Percentiles rank a stretch among this genome's conserved stretches.
These are phyloP conservation scores for Coracopsis vasa DNA, from an alignment of 2,113 vertebrate genomes.

Conservation along the genomic window DNA sequence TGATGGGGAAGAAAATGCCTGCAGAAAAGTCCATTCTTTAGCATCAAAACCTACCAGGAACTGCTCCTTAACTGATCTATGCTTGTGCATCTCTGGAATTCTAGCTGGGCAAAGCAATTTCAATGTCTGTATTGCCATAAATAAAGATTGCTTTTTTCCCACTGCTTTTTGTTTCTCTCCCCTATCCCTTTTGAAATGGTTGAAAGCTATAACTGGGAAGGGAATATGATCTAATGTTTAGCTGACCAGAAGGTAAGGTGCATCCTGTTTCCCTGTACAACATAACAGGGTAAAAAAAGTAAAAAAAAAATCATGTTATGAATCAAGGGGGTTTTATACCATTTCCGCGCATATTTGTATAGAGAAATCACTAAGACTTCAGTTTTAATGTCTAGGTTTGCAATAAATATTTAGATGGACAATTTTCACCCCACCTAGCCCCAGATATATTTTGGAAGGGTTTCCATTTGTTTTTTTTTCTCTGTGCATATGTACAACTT, in stretches of 20 bases:
- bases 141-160: conserved; percentile 11
- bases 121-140: conserved; percentile 25
- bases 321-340: not conserved
- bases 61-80: conserved; percentile 51
- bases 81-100: not conserved
- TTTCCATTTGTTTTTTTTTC: not conserved
- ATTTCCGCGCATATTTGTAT: not conserved
- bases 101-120: conserved; percentile 41
- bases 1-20: conserved; percentile 42
- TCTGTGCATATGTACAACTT: fast-evolving
- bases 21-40: conserved; percentile 46
- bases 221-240: conserved; percentile 1
- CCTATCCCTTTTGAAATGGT: not conserved
- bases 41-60: conserved; percentile 14
- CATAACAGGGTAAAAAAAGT: not conserved
- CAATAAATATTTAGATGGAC: not conserved
- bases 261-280: not conserved
- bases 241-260: not conserved
- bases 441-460: not conserved
- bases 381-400: not conserved
- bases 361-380: not conserved
- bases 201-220: not conserved
- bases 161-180: conserved; percentile 16
- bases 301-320: not conserved
- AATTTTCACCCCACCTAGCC: not conserved